Conservation (phyloP, 2,113 vertebrate species). For the Eonycteris spelaea region DNA sequence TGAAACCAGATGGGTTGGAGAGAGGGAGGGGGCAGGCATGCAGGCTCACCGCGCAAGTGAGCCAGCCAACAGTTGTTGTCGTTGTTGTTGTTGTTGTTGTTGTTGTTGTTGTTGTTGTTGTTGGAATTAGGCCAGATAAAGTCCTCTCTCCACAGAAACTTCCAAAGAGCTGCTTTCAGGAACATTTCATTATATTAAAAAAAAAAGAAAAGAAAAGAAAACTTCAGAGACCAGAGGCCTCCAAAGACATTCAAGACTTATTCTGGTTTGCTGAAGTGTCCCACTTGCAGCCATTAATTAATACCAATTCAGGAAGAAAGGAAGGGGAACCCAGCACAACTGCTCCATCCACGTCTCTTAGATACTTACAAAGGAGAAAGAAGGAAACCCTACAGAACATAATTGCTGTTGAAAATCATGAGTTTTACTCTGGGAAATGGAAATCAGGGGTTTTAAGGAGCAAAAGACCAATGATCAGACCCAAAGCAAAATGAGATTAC, state of each 20-base stretch:
- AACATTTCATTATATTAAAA: neutral
- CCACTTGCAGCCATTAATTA: neutral
- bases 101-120: neutral
- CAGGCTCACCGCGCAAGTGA: neutral
- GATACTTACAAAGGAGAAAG: neutral
- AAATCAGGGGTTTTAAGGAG: neutral
- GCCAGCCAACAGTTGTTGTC: neutral
- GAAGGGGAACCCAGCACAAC: neutral
- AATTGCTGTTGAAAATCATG: neutral
- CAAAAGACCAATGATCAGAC: neutral
- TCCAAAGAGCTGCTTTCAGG: neutral
- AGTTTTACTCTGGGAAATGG: neutral
- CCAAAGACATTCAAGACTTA: neutral
- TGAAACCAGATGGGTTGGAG: neutral
- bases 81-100: neutral
- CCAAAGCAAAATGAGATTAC: neutral
- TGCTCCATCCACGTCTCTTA: accelerated
- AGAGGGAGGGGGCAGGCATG: neutral
- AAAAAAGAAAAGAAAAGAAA: neutral
- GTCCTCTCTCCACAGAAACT: neutral
- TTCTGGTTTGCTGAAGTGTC: neutral
- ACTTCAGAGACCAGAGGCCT: neutral
- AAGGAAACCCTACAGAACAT: neutral
- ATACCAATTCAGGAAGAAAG: neutral
- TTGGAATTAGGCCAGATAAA: neutral